Conservation (phyloP, 2,113 vertebrate genomes). For the Hiodon alosoides region DNA sequence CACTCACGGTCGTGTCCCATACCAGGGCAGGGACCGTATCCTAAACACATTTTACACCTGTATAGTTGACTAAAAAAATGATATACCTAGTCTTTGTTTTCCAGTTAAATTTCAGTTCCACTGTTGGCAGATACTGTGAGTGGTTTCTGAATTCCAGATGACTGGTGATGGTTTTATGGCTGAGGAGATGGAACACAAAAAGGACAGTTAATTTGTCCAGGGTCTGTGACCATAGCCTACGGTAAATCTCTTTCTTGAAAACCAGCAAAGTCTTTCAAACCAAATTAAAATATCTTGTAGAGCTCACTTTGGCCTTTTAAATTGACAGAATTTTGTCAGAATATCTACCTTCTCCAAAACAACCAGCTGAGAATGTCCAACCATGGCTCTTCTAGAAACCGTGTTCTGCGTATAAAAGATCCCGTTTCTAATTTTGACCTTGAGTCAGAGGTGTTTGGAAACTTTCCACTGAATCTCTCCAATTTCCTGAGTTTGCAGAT, state of each 20-base stretch:
- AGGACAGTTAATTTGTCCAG: not conserved
- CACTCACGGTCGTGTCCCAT: too few species aligned
- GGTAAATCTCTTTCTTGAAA: not conserved
- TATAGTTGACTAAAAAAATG: too few species aligned
- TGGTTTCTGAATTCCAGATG: not conserved
- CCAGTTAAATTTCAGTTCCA: too few species aligned
- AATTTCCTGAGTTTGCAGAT: slow-evolving; percentile 1
- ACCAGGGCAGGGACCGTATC: too few species aligned
- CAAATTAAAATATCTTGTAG: too few species aligned
- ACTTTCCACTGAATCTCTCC: not conserved
- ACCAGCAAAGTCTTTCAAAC: too few species aligned
- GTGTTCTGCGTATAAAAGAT: not conserved
- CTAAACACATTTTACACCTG: too few species aligned
- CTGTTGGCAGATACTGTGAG: not conserved
- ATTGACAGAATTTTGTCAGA: not conserved
- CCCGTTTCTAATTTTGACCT: not conserved
- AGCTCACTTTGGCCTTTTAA: too few species aligned
- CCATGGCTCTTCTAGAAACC: too few species aligned
- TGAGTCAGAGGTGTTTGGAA: not conserved
- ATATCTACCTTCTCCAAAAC: not conserved
- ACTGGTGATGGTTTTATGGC: not conserved
- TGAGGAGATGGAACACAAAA: not conserved
- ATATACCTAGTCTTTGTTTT: too few species aligned
- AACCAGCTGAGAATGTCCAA: too few species aligned
- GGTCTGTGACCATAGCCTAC: not conserved